Percentiles rank a stretch among this genome's conserved stretches.
Evolutionary conservation across 2,888 invertebrate genomes (phyloP).

Genomic region (Cantharis flavilabris): DNA sequence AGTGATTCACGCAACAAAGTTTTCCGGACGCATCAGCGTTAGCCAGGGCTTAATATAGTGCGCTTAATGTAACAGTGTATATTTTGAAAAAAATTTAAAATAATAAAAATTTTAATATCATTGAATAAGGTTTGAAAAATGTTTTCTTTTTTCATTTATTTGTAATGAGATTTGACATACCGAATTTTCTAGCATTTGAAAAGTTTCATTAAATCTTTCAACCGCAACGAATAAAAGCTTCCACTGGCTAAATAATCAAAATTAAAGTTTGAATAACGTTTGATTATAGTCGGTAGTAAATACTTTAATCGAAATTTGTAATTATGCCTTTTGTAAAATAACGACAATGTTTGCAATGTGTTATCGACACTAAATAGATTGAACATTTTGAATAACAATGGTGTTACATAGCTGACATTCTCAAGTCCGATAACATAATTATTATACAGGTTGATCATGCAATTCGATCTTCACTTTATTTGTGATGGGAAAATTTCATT

Average conservation of each 20-base stretch:
- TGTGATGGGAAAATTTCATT: neutral
- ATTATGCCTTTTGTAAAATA: neutral
- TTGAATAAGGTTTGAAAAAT: neutral
- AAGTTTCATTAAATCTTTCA: neutral
- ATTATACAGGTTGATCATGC: neutral
- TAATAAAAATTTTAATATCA: neutral
- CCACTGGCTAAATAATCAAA: neutral
- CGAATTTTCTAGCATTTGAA: neutral
- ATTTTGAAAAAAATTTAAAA: neutral
- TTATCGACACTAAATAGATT: constrained; percentile 9
- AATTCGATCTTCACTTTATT: neutral
- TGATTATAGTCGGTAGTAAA: neutral
- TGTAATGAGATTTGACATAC: neutral
- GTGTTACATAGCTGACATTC: constrained; percentile 6
- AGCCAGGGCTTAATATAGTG: neutral
- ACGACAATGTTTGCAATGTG: neutral
- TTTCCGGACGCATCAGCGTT: neutral
- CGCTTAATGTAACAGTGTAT: neutral
- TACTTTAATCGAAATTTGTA: constrained; percentile 1
- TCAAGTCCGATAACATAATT: constrained; percentile 6
- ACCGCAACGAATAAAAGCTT: neutral
- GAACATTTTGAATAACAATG: constrained; percentile 14
- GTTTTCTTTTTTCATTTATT: too few relatives aligned
- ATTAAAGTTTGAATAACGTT: neutral
- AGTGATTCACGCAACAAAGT: neutral